These are phyloP conservation scores for Propithecus coquereli DNA, from an alignment of 2,113 vertebrate genomes.

Conservation along the genomic window DNA sequence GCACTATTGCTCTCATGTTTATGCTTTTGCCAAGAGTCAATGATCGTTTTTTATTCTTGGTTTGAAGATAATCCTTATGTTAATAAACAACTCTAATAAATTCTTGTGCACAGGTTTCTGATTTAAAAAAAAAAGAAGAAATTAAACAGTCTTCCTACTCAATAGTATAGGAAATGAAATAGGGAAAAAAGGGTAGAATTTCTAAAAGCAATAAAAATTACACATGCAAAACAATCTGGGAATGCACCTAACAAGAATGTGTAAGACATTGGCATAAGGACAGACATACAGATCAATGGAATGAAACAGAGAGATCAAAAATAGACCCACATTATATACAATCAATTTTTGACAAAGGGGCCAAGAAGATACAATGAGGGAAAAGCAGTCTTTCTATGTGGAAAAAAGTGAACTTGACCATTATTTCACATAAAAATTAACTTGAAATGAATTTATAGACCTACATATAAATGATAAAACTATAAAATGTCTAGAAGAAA, in stretches of 20 bases:
- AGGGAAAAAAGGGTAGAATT: neutral
- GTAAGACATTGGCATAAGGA: neutral
- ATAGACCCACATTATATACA: neutral
- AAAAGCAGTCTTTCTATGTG: neutral
- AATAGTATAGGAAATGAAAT: neutral
- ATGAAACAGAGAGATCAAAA: conserved; percentile 15
- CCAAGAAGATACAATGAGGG: neutral
- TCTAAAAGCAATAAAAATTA: conserved; percentile 38
- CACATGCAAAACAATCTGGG: neutral
- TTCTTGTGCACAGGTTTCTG: neutral
- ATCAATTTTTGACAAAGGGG: conserved; percentile 22
- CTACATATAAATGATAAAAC: too few species aligned
- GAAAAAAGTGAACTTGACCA: conserved; percentile 5
- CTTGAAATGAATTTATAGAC: neutral
- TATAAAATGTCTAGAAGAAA: too few species aligned
- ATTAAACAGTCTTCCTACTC: neutral
- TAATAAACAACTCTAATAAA: neutral
- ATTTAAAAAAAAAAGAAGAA: neutral
- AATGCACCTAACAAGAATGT: neutral
- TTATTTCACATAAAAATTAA: neutral
- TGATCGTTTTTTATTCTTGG: neutral
- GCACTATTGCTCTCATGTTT: neutral
- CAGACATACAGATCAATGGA: neutral
- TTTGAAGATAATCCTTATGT: neutral
- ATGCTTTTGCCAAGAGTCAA: neutral